Conservation (phyloP, 2,797 vertebrate genomes). For the Rhinatrema bivittatum region DNA sequence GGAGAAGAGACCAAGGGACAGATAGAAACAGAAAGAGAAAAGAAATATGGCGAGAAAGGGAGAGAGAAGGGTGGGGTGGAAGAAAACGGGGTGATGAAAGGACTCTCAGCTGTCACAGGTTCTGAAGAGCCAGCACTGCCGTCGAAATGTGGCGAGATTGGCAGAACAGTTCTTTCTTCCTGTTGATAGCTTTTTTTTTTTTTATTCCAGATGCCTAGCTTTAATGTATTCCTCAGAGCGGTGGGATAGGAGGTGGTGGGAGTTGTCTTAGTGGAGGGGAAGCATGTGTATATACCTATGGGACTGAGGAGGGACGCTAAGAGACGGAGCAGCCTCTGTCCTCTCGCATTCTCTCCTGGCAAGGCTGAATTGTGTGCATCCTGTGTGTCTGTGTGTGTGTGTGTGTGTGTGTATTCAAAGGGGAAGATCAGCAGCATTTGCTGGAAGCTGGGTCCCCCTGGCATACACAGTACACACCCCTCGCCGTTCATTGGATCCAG, state of each 20-base stretch:
- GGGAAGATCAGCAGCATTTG: background rate
- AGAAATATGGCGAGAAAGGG: background rate
- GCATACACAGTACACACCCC: background rate
- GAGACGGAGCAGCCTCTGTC: constrained; percentile 10
- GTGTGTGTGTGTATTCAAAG: background rate
- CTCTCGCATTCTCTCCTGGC: background rate
- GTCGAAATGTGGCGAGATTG: constrained; percentile 11
- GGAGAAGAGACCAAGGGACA: constrained; percentile 19
- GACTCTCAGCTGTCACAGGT: constrained; percentile 9
- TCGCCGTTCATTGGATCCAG: constrained; percentile 5
- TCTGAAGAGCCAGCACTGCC: constrained; percentile 9
- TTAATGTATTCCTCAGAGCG: constrained; percentile 15
- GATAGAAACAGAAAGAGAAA: background rate
- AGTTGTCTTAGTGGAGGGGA: constrained; percentile 4
- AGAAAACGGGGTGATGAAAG: constrained; percentile 1
- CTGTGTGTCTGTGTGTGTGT: background rate
- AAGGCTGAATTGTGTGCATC: constrained; percentile 6
- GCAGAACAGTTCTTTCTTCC: constrained; percentile 15
- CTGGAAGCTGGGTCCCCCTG: background rate
- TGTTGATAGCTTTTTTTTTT: constrained; percentile 7
- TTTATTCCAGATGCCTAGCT: constrained; percentile 9
- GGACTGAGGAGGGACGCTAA: constrained; percentile 28
- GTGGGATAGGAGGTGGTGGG: background rate
- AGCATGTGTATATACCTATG: constrained; percentile 5
- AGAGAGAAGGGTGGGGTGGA: background rate